phyloP scores from a whole-genome alignment of 1,140 invertebrate genomes.

The Drosophila asahinai region DNA sequence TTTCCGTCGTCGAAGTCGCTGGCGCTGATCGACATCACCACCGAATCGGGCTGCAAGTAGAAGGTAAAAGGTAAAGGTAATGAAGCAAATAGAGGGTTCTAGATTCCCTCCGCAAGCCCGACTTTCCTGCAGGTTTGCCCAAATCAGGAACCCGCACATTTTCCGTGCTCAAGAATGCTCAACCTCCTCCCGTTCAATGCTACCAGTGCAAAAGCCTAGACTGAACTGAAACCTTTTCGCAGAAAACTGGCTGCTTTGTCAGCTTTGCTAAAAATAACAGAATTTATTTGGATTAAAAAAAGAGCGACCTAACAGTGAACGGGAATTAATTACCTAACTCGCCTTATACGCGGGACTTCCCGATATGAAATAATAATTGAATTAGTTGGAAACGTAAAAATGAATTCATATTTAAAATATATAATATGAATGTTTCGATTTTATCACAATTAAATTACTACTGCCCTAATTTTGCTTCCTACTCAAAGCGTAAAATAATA shows the following conservation, averaged over 20 bases:
- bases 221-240: conserved; percentile 37
- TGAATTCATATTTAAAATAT: too few species aligned
- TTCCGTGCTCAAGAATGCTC: not conserved
- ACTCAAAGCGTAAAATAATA: too few species aligned
- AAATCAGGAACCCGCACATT: conserved; percentile 55
- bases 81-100: not conserved
- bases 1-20: conserved; percentile 95
- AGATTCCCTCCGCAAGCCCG: not conserved
- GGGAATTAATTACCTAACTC: not conserved
- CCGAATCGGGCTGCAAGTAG: conserved; percentile 85
- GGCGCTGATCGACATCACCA: conserved; percentile 94
- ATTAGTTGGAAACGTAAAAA: too few species aligned
- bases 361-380: not conserved
- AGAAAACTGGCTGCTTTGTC: conserved; percentile 1
- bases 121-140: conserved; percentile 63
- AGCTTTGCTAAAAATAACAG: conserved; percentile 32
- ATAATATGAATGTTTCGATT: too few species aligned
- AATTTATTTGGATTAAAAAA: not conserved
- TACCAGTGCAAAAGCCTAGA: conserved; percentile 6
- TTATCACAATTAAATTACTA: too few species aligned
- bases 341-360: not conserved
- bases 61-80: conserved; percentile 43
- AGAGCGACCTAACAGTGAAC: not conserved
- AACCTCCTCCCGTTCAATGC: conserved; percentile 12
- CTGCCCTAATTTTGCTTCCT: too few species aligned